These are phyloP conservation scores for Eledone cirrhosa DNA, from an alignment of 2,888 invertebrate genomes.

Conservation along the genomic window DNA sequence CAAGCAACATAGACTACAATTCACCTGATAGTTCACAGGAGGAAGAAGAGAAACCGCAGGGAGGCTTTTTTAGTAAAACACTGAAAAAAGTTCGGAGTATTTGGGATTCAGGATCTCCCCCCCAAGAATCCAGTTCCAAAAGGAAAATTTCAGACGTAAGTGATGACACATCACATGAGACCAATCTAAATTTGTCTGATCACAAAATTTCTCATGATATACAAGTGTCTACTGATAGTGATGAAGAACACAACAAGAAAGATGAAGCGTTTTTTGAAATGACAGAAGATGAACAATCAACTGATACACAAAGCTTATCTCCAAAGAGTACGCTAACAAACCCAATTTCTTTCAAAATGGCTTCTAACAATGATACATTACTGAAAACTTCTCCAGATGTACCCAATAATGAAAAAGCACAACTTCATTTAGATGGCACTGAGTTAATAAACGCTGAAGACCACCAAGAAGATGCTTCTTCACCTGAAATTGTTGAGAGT, in stretches of 20 bases:
- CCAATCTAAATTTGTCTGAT: too few relatives aligned
- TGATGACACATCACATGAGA: too few relatives aligned
- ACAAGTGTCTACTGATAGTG: not conserved
- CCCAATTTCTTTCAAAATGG: not conserved
- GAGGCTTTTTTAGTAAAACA: too few relatives aligned
- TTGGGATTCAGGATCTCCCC: too few relatives aligned
- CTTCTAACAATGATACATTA: not conserved
- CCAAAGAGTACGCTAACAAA: conserved; percentile 1
- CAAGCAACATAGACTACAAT: too few relatives aligned
- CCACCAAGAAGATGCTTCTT: conserved; percentile 52
- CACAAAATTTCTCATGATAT: too few relatives aligned
- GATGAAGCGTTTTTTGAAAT: conserved; percentile 16
- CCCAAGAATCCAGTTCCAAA: too few relatives aligned
- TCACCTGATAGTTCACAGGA: too few relatives aligned
- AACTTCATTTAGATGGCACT: not conserved
- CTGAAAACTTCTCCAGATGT: not conserved
- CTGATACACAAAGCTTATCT: conserved; percentile 7
- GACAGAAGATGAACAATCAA: conserved; percentile 17
- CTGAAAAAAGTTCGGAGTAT: too few relatives aligned
- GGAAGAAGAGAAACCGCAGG: too few relatives aligned
- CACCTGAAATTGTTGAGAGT: conserved; percentile 49
- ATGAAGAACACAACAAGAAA: conserved; percentile 28
- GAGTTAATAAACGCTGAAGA: not conserved
- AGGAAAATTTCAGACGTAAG: too few relatives aligned
- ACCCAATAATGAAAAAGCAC: not conserved